A percentile compares a stretch with the other conserved stretches of the same genome.
These are phyloP conservation scores for Lutjanus erythropterus DNA, from an alignment of 2,113 vertebrate species.

Conservation along the genomic window DNA sequence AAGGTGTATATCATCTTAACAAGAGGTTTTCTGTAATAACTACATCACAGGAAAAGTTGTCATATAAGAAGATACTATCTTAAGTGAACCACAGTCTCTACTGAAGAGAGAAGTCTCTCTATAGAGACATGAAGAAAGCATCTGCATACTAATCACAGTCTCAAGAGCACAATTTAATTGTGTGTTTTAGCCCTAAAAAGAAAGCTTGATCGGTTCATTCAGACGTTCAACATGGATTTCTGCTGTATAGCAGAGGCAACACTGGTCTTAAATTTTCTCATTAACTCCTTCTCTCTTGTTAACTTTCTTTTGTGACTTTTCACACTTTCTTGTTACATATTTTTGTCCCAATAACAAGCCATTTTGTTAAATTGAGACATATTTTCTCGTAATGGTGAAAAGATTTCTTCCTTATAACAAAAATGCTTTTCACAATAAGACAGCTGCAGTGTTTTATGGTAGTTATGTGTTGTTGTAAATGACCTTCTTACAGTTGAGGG, in stretches of 20 bases:
- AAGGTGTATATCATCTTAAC: background rate
- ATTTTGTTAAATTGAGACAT: background rate
- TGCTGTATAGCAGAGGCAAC: background rate
- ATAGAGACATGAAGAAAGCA: background rate
- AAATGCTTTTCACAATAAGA: background rate
- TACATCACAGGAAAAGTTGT: background rate
- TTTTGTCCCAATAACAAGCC: background rate
- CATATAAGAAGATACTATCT: background rate
- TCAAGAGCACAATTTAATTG: constrained; percentile 9
- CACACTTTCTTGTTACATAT: background rate
- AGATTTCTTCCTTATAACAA: background rate
- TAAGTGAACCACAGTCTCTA: background rate
- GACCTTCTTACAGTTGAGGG: no score
- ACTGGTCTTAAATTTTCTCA: background rate
- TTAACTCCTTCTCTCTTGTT: constrained; percentile 2
- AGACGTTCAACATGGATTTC: background rate
- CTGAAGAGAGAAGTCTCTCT: background rate
- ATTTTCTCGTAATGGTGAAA: background rate
- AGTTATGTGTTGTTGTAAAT: background rate
- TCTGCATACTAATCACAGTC: constrained; percentile 22
- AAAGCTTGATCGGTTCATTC: constrained; percentile 12
- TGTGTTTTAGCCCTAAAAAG: constrained; percentile 7
- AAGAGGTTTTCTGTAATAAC: background rate
- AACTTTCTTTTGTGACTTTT: background rate
- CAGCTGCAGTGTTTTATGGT: background rate